Percentiles rank a stretch among this genome's conserved stretches.
phyloP scores from a whole-genome alignment of 2,113 vertebrate species.

The Carollia perspicillata region DNA sequence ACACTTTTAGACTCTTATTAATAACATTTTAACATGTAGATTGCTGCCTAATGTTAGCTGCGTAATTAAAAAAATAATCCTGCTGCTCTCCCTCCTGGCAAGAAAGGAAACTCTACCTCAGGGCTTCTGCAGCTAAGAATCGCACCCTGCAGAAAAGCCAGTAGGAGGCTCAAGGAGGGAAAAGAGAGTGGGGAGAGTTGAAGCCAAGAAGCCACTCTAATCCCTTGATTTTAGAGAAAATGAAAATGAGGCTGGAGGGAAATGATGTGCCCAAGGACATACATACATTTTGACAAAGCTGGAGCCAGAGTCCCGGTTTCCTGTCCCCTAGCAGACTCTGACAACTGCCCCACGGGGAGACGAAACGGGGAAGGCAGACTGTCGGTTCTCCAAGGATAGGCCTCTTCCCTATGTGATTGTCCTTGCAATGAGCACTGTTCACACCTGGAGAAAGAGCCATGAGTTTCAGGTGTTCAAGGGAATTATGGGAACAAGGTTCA shows the following conservation, averaged over 20 bases:
- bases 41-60: constrained; percentile 83
- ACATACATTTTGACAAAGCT: neutral
- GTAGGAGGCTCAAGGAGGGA: neutral
- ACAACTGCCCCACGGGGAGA: neutral
- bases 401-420: neutral
- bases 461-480: neutral
- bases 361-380: neutral
- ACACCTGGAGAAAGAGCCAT: neutral
- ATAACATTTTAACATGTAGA: constrained; percentile 84
- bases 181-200: neutral
- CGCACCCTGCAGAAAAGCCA: constrained; percentile 56
- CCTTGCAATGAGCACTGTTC: neutral
- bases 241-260: neutral
- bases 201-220: neutral
- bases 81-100: constrained; percentile 75
- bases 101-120: constrained; percentile 76
- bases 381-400: neutral
- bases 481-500: neutral
- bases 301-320: neutral
- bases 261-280: constrained; percentile 14
- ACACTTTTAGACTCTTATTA: constrained; percentile 83
- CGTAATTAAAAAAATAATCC: constrained; percentile 82
- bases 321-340: neutral
- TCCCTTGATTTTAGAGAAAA: constrained; percentile 9
- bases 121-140: constrained; percentile 73